Conservation (phyloP, 2,113 vertebrate genomes). For the Asarcornis scutulata region DNA sequence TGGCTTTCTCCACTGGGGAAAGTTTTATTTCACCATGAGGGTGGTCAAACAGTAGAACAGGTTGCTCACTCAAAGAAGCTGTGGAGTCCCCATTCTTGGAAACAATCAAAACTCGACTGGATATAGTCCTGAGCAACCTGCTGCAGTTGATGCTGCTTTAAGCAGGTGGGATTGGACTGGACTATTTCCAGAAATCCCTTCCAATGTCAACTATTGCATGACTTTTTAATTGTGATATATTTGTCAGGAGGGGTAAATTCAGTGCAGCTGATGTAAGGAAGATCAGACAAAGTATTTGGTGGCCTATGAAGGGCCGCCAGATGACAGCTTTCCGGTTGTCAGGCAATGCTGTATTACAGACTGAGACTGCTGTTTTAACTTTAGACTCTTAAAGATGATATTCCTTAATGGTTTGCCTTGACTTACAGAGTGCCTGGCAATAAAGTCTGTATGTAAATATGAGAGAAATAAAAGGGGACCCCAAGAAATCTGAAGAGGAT, state of each 20-base stretch:
- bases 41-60: neutral
- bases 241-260: neutral
- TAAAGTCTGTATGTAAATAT: neutral
- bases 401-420: neutral
- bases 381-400: neutral
- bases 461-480: neutral
- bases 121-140: neutral
- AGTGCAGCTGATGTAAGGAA: neutral
- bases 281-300: neutral
- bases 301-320: neutral
- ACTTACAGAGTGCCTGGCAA: neutral
- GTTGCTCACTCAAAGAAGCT: neutral
- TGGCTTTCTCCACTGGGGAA: neutral
- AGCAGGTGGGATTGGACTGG: neutral
- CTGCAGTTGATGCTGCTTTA: neutral
- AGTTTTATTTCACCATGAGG: neutral
- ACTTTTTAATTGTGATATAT: neutral
- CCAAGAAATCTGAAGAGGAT: neutral
- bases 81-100: neutral
- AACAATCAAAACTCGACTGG: neutral
- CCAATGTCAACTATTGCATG: neutral
- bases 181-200: neutral
- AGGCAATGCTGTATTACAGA: neutral
- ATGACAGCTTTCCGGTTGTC: neutral
- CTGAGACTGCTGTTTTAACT: neutral